phyloP scores from a whole-genome alignment of 2,888 invertebrate species.

The Campopleginae sp. region DNA sequence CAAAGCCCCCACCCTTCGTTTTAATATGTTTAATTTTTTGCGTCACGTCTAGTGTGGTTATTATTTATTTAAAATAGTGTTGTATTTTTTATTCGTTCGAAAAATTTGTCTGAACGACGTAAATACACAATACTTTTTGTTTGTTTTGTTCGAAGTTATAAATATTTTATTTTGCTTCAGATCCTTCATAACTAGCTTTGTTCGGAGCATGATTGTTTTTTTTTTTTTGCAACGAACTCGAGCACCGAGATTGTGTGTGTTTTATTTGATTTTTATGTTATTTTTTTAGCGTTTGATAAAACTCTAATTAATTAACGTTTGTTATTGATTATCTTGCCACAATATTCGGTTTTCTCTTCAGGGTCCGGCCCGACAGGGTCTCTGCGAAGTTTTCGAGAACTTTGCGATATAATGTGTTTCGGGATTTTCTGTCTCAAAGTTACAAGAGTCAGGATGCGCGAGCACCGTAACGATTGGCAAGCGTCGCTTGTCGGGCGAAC shows the following conservation, averaged over 20 bases:
- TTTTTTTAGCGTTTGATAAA: not conserved
- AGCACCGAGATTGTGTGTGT: conserved; percentile 18
- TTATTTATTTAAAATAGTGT: conserved; percentile 63
- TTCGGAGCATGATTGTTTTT: conserved; percentile 13
- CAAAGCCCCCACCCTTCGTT: conserved; percentile 37
- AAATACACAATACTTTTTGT: conserved; percentile 9
- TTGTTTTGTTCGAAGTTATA: conserved; percentile 27
- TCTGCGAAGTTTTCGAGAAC: not conserved
- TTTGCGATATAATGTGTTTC: not conserved
- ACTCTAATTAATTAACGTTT: conserved; percentile 36
- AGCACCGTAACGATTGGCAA: not conserved
- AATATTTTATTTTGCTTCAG: conserved; percentile 15
- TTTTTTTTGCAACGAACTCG: not conserved
- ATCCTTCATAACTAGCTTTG: not conserved
- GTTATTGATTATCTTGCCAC: conserved; percentile 41
- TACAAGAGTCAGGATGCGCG: not conserved
- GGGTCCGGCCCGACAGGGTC: not conserved
- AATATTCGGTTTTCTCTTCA: conserved; percentile 13
- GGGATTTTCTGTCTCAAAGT: not conserved
- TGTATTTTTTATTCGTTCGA: conserved; percentile 26
- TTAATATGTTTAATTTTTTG: conserved; percentile 22
- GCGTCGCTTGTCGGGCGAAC: not conserved
- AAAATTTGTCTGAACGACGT: conserved; percentile 10
- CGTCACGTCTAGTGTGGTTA: conserved; percentile 40
- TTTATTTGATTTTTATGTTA: not conserved